Conservation (phyloP, 2,113 vertebrate genomes). For the Gnathonemus longibarbis region DNA sequence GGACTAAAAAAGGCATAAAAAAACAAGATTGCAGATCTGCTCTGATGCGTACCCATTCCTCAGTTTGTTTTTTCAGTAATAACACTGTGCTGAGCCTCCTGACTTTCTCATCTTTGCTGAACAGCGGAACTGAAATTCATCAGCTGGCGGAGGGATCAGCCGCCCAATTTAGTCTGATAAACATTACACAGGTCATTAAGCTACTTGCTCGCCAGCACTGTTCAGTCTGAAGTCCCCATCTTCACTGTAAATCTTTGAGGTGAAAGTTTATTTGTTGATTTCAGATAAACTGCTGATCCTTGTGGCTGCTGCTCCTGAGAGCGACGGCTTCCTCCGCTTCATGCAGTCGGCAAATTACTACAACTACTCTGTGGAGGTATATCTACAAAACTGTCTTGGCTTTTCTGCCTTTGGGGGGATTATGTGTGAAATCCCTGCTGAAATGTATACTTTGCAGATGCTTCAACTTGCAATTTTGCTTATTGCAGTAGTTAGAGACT, state of each 20-base stretch:
- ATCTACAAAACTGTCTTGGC: neutral
- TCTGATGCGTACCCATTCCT: neutral
- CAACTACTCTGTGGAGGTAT: constrained; percentile 92
- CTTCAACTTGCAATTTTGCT: neutral
- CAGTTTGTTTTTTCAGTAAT: neutral
- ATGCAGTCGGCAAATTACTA: constrained; percentile 83
- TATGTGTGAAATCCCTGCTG: neutral
- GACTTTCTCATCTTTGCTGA: neutral
- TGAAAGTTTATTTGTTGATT: constrained; percentile 36
- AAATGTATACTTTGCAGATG: neutral
- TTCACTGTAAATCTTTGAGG: neutral
- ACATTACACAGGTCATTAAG: neutral
- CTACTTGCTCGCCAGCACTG: neutral
- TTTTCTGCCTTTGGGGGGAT: neutral
- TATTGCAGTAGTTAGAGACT: neutral
- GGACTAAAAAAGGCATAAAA: neutral
- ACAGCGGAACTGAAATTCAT: neutral
- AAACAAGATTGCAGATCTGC: neutral
- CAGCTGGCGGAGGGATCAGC: neutral
- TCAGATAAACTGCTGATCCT: constrained; percentile 85
- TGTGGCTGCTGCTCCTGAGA: constrained; percentile 84
- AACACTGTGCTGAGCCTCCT: neutral
- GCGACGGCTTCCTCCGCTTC: constrained; percentile 83
- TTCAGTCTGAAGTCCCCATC: neutral
- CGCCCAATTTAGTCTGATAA: neutral